phyloP scores from a whole-genome alignment of 2,797 vertebrate species.

The Lagocephalus sceleratus region DNA sequence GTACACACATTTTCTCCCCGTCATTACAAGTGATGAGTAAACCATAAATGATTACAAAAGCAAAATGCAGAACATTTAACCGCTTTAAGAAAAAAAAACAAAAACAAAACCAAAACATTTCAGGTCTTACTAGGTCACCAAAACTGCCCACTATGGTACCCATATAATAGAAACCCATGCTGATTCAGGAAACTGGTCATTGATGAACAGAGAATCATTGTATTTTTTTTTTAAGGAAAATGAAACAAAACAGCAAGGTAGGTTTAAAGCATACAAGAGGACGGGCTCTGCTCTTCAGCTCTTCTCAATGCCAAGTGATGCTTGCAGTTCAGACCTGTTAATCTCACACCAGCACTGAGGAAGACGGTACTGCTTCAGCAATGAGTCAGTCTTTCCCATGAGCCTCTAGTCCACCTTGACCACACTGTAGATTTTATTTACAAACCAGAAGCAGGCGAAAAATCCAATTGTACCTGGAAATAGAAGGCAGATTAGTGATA shows the following conservation, averaged over 20 bases:
- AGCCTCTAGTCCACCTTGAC: constrained; percentile 94
- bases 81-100: constrained; percentile 57
- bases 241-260: constrained; percentile 51
- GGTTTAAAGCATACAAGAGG: constrained; percentile 67
- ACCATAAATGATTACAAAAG: constrained; percentile 61
- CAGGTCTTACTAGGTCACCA: constrained; percentile 29
- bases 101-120: constrained; percentile 38
- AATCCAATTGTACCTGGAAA: constrained; percentile 94
- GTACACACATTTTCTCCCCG: constrained; percentile 50
- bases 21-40: constrained; percentile 56
- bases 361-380: constrained; percentile 34
- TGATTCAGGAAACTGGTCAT: constrained; percentile 56
- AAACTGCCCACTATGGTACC: constrained; percentile 38
- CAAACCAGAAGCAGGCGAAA: constrained; percentile 99
- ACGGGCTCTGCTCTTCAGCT: constrained; percentile 58
- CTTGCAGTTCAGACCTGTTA: constrained; percentile 53
- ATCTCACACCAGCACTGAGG: constrained; percentile 37
- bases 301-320: constrained; percentile 49
- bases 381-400: constrained; percentile 34
- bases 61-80: constrained; percentile 48
- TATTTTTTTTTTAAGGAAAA: constrained; percentile 12
- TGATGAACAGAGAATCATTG: constrained; percentile 55
- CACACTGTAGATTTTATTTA: constrained; percentile 99
- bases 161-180: constrained; percentile 57
- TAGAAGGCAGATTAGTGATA: constrained; percentile 15